Evolutionary conservation across 2,888 invertebrate species (phyloP), one percentile per base, ranked within the genome.

Genomic region (Esperia sulphurella): DNA sequence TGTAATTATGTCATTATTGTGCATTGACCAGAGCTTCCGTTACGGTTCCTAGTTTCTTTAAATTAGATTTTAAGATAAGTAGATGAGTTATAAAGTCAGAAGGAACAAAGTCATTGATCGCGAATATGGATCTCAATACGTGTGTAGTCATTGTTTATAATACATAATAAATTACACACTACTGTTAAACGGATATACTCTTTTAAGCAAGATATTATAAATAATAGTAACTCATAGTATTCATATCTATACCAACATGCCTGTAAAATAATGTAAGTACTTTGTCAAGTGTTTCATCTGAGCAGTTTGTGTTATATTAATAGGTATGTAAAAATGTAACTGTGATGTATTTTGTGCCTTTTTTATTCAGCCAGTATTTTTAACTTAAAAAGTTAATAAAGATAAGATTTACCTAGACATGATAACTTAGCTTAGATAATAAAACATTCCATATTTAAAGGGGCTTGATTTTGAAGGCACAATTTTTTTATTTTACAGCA

Each of bases 121-220:
- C 59, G 52, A 74, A 73, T 64, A 68, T 66, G 62, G 81, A 81
- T 81, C 81, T 81, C 81, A 77, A 59, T 47, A 59, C 61, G 61
- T 64, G 67, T 62, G 65, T 75, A 79, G 77, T 78, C 71, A 74
- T 63, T 67, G 56, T 52, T 29, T 12, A 7, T 53, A 38, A 48
- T 58, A 21, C 21, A 21, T 21, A 21, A 2, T 21, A 21, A 5
- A 57, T 61, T 60, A 38, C 38, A 38, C n/a, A 58, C 53, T 50
- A 57, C 43, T 56, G 21, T 21, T 3, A 21, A 21, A 21, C 5
- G 21, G n/a, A n/a, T n/a, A n/a, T n/a, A n/a, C n/a, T n/a, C n/a
- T n/a, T n/a, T 21, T 21, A 2, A 21, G 2, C 21, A 21, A 3
- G 21, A 21, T 21, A 21, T n/a, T n/a, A n/a, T 21, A 21, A 5